Evolutionary conservation across 2,113 vertebrate genomes (phyloP).

Genomic region (Semnornis frantzii): DNA sequence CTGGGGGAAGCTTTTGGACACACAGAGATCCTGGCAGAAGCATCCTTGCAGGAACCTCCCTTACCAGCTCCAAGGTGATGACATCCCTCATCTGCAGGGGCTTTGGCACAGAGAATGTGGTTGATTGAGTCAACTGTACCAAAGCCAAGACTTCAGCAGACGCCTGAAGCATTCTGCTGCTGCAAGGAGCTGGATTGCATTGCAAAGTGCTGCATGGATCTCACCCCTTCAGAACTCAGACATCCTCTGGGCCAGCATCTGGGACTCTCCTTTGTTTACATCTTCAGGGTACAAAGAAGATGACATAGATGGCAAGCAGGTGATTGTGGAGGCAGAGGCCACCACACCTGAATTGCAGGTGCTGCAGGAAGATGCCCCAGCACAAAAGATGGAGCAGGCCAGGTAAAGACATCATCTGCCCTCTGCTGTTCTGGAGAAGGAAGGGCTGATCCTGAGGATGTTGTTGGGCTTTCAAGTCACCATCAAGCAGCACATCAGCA

Average conservation of each 20-base stretch:
- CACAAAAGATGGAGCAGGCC: background rate
- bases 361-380: background rate
- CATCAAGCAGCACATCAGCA: background rate
- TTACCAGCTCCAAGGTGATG: background rate
- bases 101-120: background rate
- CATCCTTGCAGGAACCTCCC: background rate
- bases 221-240: background rate
- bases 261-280: background rate
- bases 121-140: background rate
- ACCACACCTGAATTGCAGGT: fast-evolving
- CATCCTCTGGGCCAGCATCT: background rate
- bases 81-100: background rate
- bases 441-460: background rate
- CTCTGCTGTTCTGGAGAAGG: background rate
- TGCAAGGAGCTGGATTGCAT: background rate
- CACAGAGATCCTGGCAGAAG: background rate
- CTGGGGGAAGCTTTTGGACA: background rate
- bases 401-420: background rate
- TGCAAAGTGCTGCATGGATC: fast-evolving
- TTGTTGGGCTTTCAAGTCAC: background rate
- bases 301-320: background rate
- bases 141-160: background rate
- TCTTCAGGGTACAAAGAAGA: background rate
- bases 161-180: background rate
- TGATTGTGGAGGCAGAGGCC: background rate